phyloP scores from a whole-genome alignment of 2,888 invertebrate species.

The Criorhina ranunculi region DNA sequence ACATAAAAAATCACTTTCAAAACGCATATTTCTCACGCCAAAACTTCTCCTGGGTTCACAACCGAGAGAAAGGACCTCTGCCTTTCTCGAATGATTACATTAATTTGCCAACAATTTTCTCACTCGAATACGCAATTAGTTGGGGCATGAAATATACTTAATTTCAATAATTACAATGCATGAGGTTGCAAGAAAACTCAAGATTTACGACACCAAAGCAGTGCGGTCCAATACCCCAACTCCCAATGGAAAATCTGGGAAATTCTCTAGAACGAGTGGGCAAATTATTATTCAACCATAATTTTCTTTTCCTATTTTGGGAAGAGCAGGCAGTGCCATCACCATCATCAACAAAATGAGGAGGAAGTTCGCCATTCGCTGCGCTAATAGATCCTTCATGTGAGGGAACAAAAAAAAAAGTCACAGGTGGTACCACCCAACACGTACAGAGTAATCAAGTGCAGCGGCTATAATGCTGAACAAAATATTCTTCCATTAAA shows the following conservation, averaged over 20 bases:
- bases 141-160: constrained; percentile 67
- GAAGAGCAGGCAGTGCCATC: constrained; percentile 24
- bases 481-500: constrained; percentile 30
- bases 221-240: constrained; percentile 9
- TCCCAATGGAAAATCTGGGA: background rate
- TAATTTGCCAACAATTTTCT: constrained; percentile 65
- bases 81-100: constrained; percentile 51
- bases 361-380: constrained; percentile 37
- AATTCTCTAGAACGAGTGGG: background rate
- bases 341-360: constrained; percentile 7
- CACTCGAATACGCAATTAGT: constrained; percentile 59
- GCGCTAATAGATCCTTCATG: constrained; percentile 62
- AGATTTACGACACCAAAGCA: constrained; percentile 54
- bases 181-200: constrained; percentile 53
- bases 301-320: constrained; percentile 49
- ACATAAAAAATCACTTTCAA: constrained; percentile 45
- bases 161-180: constrained; percentile 74
- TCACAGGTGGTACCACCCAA: constrained; percentile 1
- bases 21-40: constrained; percentile 49
- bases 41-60: constrained; percentile 19
- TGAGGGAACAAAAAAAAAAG: constrained; percentile 7
- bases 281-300: constrained; percentile 61
- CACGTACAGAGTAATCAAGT: constrained; percentile 48
- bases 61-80: constrained; percentile 15
- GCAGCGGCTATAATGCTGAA: constrained; percentile 49